Base-by-base conservation (phyloP, 2,113 vertebrate genomes). In the Pollimyrus isidori region DNA sequence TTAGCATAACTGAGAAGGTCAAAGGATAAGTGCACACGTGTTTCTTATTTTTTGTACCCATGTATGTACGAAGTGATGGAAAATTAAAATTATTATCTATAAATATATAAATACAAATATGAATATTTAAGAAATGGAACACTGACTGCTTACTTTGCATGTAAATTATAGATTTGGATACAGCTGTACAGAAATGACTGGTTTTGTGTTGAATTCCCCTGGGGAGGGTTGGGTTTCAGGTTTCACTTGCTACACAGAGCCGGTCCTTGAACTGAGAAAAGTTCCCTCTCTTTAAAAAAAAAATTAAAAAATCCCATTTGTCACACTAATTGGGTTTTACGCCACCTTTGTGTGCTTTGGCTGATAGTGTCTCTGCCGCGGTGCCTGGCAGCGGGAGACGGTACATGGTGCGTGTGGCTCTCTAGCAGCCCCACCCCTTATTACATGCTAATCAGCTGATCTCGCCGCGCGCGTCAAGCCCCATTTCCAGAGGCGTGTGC, bases 101-200 rank as follows among this genome's bases (percentile, higher is more conserved):
- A 92, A 92, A 91, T 93, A 89, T 84, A 83, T 89, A 89, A 85
- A 83, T 83, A 89, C 30, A 76, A 39, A 86, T 87, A 94, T 94
- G 93, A 92, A 94, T 93, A 95, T 93, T 94, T 94, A 93, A 95
- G 88, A 92, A 91, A 90, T 90, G 84, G 35, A 80, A 80, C 35
- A 80, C 35, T 42, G 73, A 23, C 52, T 92, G 88, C 86, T 87
- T 23, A 80, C 26, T 80, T 80, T 80, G 73, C 73, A 80, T 80
- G 73, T 39, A 39, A 80, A 80, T 80, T 80, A 80, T 80, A 42
- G 73, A 80, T 80, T 80, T 80, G 35, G 73, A 42, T 80, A 19
- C 30, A 39, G 73, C 73, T 19, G 10, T 45, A 73, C 69, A 26
- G 15, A 69, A 46, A 35, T 62, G 21, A 65, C 87, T 87, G 30